Evolutionary conservation across 2,797 vertebrate species (phyloP).

Genomic region (Parauchenoglanis punctatus): DNA sequence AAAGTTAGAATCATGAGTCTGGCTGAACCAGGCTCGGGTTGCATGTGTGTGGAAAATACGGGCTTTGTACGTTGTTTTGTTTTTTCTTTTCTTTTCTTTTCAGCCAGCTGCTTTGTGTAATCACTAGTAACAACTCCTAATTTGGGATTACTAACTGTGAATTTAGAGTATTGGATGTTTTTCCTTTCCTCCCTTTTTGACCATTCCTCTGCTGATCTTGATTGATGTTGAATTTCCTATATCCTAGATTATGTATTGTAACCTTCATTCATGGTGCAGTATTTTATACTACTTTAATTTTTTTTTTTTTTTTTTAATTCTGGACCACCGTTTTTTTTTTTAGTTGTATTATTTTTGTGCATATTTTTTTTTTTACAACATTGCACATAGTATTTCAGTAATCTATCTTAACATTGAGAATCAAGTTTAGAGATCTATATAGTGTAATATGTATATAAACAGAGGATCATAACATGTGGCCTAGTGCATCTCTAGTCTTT

Average conservation of each 20-base stretch:
- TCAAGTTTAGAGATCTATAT: conserved; percentile 53
- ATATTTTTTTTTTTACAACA: conserved; percentile 46
- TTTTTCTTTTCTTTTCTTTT: neutral
- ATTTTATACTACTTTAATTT: conserved; percentile 57
- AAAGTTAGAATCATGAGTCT: neutral
- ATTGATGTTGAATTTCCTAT: conserved; percentile 55
- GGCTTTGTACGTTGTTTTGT: conserved; percentile 1
- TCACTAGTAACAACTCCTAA: conserved; percentile 47
- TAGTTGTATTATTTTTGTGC: conserved; percentile 33
- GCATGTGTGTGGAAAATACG: conserved; percentile 11
- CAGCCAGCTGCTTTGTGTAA: conserved; percentile 36
- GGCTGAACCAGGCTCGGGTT: neutral
- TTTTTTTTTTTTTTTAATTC: conserved; percentile 22
- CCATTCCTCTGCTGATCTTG: conserved; percentile 55
- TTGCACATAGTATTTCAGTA: conserved; percentile 57
- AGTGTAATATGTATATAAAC: conserved; percentile 43
- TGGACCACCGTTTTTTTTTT: conserved; percentile 57
- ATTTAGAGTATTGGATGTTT: conserved; percentile 52
- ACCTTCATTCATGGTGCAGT: conserved; percentile 58
- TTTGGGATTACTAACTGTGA: conserved; percentile 64
- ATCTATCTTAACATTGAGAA: conserved; percentile 41
- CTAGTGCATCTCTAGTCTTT: conserved; percentile 38
- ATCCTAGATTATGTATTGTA: conserved; percentile 27
- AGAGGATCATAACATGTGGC: conserved; percentile 33
- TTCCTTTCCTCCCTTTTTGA: conserved; percentile 20